phyloP scores from a whole-genome alignment of 2,113 vertebrate species.

The Nesogale talazaci region DNA sequence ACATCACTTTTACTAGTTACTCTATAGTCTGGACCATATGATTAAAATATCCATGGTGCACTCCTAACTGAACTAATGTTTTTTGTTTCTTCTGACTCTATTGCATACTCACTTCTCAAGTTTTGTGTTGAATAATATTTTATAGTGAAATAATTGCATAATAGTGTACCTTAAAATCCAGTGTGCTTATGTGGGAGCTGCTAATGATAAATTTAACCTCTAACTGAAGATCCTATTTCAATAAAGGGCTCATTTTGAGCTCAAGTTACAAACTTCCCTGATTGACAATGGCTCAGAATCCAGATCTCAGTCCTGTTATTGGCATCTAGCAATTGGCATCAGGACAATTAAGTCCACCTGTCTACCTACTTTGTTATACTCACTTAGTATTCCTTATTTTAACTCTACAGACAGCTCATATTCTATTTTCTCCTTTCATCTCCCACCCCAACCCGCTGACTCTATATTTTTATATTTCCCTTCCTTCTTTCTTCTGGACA shows the following conservation, averaged over 20 bases:
- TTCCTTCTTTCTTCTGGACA: neutral
- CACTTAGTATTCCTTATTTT: neutral
- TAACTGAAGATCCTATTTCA: neutral
- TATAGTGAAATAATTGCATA: neutral
- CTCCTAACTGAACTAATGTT: neutral
- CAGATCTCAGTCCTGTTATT: neutral
- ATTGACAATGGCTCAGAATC: neutral
- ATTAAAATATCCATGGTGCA: neutral
- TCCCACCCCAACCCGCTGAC: too few species aligned
- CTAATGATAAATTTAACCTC: neutral
- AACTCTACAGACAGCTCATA: neutral
- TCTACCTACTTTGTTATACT: neutral
- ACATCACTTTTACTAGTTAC: too few species aligned
- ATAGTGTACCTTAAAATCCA: neutral
- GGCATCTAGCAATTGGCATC: neutral
- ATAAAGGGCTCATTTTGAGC: neutral
- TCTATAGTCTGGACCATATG: neutral
- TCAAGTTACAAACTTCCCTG: neutral
- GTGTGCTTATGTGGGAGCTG: neutral
- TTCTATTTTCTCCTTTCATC: neutral
- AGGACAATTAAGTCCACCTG: neutral
- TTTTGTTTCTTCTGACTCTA: neutral
- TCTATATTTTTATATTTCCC: neutral
- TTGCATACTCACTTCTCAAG: neutral
- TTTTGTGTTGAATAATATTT: neutral